A percentile compares a stretch with the other conserved stretches of the same genome.
Evolutionary conservation across 1,140 invertebrate species (phyloP).

Genomic region (Heliconius eleuchia): DNA sequence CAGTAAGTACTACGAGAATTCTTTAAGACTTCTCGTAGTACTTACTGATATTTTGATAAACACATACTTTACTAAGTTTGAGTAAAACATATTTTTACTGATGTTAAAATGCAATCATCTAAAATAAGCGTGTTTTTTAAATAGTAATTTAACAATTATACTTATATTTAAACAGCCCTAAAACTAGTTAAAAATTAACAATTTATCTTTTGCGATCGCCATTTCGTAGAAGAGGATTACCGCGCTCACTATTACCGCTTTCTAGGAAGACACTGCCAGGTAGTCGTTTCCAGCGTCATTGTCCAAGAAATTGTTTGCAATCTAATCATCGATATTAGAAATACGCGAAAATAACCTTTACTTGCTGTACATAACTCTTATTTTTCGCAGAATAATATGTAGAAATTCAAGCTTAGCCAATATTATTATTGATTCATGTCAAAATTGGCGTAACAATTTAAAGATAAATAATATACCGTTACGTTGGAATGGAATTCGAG

Average conservation of each 20-base stretch:
- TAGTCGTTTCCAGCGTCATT: conserved; percentile 64
- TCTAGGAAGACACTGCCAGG: conserved; percentile 75
- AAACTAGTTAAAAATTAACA: conserved; percentile 58
- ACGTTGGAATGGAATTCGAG: conserved; percentile 50
- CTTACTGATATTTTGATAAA: no score
- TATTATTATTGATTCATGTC: conserved; percentile 53
- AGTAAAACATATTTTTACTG: neutral
- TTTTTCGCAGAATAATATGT: conserved; percentile 17
- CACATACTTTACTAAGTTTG: no score
- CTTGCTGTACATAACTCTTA: conserved; percentile 15
- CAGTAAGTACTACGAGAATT: no score
- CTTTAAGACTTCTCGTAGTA: no score
- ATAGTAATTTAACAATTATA: neutral
- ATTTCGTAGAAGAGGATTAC: conserved; percentile 76
- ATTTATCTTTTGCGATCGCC: conserved; percentile 73
- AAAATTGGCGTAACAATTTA: conserved; percentile 57
- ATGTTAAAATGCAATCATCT: neutral
- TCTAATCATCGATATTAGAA: conserved; percentile 22
- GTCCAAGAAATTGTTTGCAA: conserved; percentile 51
- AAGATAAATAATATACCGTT: conserved; percentile 47
- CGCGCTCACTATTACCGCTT: conserved; percentile 70
- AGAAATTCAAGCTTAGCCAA: conserved; percentile 29
- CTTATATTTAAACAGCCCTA: conserved; percentile 52
- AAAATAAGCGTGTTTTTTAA: neutral
- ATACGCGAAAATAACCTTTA: conserved; percentile 39